Base-by-base conservation (phyloP, 92 coral and sea anemone species). In the Epizoanthus rinbou region DNA sequence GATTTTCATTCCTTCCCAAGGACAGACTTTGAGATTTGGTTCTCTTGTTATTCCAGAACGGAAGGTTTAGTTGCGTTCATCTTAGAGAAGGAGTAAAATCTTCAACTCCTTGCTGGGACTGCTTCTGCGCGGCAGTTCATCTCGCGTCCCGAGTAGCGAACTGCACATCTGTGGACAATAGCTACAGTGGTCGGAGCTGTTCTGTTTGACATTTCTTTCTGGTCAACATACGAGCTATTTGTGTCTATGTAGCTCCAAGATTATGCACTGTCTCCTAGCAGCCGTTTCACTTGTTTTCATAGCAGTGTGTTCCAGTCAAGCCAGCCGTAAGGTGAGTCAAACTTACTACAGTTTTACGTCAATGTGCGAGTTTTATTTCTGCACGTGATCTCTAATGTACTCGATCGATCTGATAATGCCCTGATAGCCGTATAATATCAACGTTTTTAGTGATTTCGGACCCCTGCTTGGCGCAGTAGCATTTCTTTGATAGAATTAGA, bases 351-450 rank as follows among this genome's bases (percentile, higher is more conserved):
- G 6, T 13, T 50, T 18, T 41, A 21, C 7, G 76, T 72, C 64
- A 54, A 33, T 76, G n/a, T 15, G 69, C 64, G 25, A 21, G 43
- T 11, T 53, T 33, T 35, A 16, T 18, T 58, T 76, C 54, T 58
- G 31, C 81, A 76, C 81, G 69, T 76, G 81, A 41, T 76, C 69
- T 41, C 69, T 21, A n/a, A 33, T 28, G 47, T 33, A 14, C 35
- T 41, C 35, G 35, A 67, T 16, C 22, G 73, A 50, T n/a, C 19
- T n/a, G 9, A 17, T 31, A 31, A 4, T 57, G 33, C 18, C 59
- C 31, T 10, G 18, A 24, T 28, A 33, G 60, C 17, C 25, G 53
- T 31, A 17, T 57, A 14, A 17, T 57, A 75, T 75, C 33, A 54
- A 17, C 9, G 53, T 10, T 76, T 74, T 1, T 8, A 59, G 23